Percentiles rank a stretch among this genome's conserved stretches.
These are phyloP conservation scores for Rotaria macrura DNA, from an alignment of 2,888 invertebrate genomes.

Conservation along the genomic window DNA sequence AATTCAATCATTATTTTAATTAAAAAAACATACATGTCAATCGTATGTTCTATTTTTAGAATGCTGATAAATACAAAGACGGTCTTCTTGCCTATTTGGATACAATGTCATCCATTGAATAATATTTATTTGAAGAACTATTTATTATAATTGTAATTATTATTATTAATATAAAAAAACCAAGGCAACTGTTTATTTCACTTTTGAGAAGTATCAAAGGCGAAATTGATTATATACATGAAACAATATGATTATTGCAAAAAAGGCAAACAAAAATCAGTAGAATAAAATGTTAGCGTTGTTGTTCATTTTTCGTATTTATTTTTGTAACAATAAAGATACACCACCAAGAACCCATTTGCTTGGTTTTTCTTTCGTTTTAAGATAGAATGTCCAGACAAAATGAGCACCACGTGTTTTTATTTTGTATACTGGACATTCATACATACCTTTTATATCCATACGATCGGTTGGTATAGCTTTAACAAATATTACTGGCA, in stretches of 20 bases:
- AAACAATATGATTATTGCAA: constrained; percentile 1
- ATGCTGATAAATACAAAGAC: neutral
- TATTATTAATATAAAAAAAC: neutral
- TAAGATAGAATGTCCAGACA: constrained; percentile 91
- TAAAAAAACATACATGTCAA: no score
- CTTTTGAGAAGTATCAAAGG: neutral
- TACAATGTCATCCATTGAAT: neutral
- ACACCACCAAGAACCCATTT: constrained; percentile 92
- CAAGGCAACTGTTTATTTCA: neutral
- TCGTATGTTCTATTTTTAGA: neutral
- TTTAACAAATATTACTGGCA: constrained; percentile 88
- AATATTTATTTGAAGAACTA: neutral
- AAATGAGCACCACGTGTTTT: constrained; percentile 81
- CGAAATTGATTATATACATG: neutral
- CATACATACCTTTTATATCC: constrained; percentile 81
- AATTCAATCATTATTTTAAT: no score
- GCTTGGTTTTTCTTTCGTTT: constrained; percentile 82
- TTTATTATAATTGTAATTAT: neutral
- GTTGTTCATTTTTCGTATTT: neutral
- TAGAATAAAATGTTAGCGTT: neutral
- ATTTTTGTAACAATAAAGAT: constrained; percentile 67
- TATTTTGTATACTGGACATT: constrained; percentile 90
- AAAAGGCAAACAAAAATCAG: neutral
- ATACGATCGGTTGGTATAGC: constrained; percentile 65
- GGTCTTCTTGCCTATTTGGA: neutral